These are phyloP conservation scores for Tenualosa ilisha DNA, from an alignment of 2,797 vertebrate species.

Conservation along the genomic window DNA sequence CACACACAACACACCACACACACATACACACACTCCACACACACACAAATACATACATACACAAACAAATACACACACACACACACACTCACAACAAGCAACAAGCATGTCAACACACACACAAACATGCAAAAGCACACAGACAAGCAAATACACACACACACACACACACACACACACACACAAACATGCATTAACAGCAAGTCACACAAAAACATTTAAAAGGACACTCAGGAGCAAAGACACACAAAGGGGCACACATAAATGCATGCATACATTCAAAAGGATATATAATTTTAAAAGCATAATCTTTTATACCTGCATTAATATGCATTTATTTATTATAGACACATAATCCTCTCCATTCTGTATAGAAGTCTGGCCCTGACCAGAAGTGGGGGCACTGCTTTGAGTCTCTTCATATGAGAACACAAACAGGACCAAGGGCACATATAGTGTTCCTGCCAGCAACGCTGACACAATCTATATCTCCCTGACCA, in stretches of 20 bases:
- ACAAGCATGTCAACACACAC: not conserved
- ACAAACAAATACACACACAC: not conserved
- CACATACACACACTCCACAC: not conserved
- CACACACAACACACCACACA: not conserved
- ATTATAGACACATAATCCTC: not conserved
- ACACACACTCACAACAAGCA: not conserved
- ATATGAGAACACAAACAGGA: not conserved
- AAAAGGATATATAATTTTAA: not conserved
- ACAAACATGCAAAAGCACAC: not conserved
- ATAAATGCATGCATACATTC: too few relatives aligned
- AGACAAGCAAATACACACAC: not conserved
- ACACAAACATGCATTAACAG: not conserved
- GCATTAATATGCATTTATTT: not conserved
- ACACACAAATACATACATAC: not conserved
- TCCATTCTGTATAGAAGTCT: not conserved
- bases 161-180: not conserved
- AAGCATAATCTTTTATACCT: not conserved
- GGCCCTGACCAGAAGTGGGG: not conserved
- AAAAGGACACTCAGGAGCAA: not conserved
- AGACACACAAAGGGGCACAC: not conserved
- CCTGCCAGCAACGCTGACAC: slow-evolving; percentile 34
- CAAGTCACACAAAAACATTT: not conserved
- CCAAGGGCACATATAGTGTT: not conserved
- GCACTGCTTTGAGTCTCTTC: not conserved
- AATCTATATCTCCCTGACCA: slow-evolving; percentile 47